A percentile compares a stretch with the other conserved stretches of the same genome.
Conservation (phyloP, 2,797 vertebrate genomes). For the Pitangus sulphuratus region DNA sequence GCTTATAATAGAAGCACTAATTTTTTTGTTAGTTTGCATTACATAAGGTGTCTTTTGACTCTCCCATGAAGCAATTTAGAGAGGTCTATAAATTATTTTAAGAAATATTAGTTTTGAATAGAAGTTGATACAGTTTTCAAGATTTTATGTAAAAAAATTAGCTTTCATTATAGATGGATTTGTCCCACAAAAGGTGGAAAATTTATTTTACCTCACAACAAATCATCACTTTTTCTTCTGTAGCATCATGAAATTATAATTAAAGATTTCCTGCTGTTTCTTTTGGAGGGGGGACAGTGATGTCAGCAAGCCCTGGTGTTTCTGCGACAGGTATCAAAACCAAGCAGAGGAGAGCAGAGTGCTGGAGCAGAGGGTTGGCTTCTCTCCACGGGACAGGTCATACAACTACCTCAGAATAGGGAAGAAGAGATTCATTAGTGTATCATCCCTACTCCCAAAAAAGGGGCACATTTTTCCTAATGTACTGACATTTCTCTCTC, state of each 20-base stretch:
- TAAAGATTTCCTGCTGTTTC: background rate
- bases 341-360: fast-evolving
- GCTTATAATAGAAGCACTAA: background rate
- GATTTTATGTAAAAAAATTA: background rate
- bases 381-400: background rate
- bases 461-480: background rate
- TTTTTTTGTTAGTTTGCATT: background rate
- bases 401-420: background rate
- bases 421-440: background rate
- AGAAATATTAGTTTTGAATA: background rate
- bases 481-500: background rate
- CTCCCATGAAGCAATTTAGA: background rate
- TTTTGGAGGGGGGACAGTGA: fast-evolving
- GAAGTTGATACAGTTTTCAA: background rate
- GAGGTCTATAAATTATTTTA: background rate
- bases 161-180: background rate
- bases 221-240: background rate
- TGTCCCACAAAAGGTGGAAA: background rate
- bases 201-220: background rate
- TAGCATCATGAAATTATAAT: background rate
- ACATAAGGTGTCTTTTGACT: background rate
- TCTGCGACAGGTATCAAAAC: background rate
- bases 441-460: background rate
- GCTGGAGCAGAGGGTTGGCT: fast-evolving
- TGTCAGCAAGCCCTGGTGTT: fast-evolving